Percentiles rank a stretch among this genome's conserved stretches.
Conservation (phyloP, 64 coral and sea anemone species). For the Dendrophyllia cribrosa region DNA sequence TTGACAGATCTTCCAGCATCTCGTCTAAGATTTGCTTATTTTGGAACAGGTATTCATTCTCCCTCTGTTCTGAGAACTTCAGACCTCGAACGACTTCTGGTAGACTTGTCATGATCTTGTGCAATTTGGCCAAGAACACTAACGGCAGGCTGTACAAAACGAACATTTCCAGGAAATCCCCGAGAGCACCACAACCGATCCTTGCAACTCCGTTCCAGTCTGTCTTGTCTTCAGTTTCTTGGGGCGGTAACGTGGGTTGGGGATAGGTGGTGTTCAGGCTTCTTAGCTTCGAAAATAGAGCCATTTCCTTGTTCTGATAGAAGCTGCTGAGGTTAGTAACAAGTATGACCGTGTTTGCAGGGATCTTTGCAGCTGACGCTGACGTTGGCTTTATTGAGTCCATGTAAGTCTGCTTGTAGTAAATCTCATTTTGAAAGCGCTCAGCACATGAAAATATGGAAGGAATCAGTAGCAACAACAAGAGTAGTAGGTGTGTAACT, state of each 20-base stretch:
- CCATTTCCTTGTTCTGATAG: background rate
- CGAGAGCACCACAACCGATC: conserved; percentile 26
- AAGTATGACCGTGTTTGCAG: background rate
- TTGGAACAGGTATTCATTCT: conserved; percentile 47
- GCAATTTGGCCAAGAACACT: conserved; percentile 66
- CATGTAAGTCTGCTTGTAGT: conserved; percentile 6
- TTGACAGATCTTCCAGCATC: conserved; percentile 1
- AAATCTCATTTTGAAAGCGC: conserved; percentile 51
- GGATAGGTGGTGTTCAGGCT: background rate
- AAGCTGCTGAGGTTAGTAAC: background rate
- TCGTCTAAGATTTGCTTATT: conserved; percentile 10
- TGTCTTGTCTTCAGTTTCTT: conserved; percentile 1
- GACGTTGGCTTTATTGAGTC: background rate
- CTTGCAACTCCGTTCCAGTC: conserved; percentile 24
- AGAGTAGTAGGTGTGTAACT: conserved; percentile 29
- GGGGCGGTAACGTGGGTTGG: background rate
- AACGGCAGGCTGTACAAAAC: conserved; percentile 76
- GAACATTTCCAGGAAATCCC: conserved; percentile 50
- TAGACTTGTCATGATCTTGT: conserved; percentile 68
- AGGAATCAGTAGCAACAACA: conserved; percentile 56
- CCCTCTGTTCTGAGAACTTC: conserved; percentile 66
- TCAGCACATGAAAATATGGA: conserved; percentile 74
- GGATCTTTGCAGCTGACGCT: background rate
- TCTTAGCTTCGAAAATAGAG: background rate
- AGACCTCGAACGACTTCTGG: conserved; percentile 46